Conservation (phyloP, 2,888 invertebrate genomes). For the Cremastinae sp. region DNA sequence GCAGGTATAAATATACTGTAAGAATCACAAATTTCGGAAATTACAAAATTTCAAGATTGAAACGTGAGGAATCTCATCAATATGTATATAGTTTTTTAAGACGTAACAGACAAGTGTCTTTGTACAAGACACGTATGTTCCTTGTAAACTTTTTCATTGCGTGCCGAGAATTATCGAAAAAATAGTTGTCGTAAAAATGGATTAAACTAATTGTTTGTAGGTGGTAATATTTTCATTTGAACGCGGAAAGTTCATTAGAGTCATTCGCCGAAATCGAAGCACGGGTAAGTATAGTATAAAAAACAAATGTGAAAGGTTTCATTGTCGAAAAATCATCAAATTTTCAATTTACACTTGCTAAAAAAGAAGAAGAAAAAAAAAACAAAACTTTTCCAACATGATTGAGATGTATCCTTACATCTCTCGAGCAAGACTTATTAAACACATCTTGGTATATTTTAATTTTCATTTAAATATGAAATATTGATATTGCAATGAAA, state of each 20-base stretch:
- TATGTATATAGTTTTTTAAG: no score
- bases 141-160: background rate
- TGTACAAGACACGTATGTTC: no score
- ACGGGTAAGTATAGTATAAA: slow-evolving; percentile 73
- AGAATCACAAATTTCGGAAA: no score
- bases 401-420: slow-evolving; percentile 29
- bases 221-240: slow-evolving; percentile 72
- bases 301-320: slow-evolving; percentile 42
- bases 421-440: slow-evolving; percentile 38
- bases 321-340: slow-evolving; percentile 11
- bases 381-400: slow-evolving; percentile 51
- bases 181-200: slow-evolving; percentile 16
- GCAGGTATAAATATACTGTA: slow-evolving; percentile 29
- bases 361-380: background rate
- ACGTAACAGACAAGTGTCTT: no score
- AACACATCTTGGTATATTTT: slow-evolving; percentile 51
- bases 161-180: slow-evolving; percentile 3
- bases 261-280: slow-evolving; percentile 64
- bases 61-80: no score
- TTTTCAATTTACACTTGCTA: slow-evolving; percentile 11
- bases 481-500: slow-evolving; percentile 47
- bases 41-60: no score
- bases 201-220: slow-evolving; percentile 69
- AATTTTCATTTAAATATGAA: slow-evolving; percentile 49
- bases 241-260: slow-evolving; percentile 71